Evolutionary conservation across 2,797 vertebrate genomes (phyloP).

Genomic region (Malurus leucopterus): DNA sequence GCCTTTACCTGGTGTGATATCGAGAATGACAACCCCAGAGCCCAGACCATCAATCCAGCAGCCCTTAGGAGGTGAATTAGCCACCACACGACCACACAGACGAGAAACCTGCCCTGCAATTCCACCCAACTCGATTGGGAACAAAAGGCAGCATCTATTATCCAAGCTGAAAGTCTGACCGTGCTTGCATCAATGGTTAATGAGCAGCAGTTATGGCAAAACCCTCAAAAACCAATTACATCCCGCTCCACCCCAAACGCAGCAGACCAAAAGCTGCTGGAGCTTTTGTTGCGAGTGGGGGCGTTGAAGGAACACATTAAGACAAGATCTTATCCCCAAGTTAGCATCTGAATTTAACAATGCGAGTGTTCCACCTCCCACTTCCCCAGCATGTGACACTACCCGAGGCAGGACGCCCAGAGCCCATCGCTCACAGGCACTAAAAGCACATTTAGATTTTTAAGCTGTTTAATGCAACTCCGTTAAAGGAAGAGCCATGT

Average conservation of each 20-base stretch:
- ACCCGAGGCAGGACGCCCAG: slow-evolving; percentile 20
- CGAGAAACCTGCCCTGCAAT: not conserved
- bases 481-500: not conserved
- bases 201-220: slow-evolving; percentile 16
- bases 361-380: slow-evolving; percentile 28
- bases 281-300: not conserved
- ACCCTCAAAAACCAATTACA: slow-evolving; percentile 2
- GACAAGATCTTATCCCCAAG: slow-evolving; percentile 25
- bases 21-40: not conserved
- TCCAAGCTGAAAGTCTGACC: not conserved
- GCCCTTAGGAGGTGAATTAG: not conserved
- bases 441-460: not conserved
- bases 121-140: not conserved
- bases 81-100: not conserved
- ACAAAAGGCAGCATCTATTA: not conserved
- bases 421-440: not conserved
- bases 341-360: slow-evolving; percentile 40
- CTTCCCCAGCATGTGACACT: not conserved
- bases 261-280: not conserved
- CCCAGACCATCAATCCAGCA: not conserved
- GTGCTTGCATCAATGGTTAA: not conserved
- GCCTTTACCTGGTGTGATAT: not conserved
- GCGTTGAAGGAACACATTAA: slow-evolving; percentile 11
- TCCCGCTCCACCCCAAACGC: not conserved
- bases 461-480: not conserved